Base-by-base conservation (phyloP, 2,113 vertebrate species). In the Uria lomvia region DNA sequence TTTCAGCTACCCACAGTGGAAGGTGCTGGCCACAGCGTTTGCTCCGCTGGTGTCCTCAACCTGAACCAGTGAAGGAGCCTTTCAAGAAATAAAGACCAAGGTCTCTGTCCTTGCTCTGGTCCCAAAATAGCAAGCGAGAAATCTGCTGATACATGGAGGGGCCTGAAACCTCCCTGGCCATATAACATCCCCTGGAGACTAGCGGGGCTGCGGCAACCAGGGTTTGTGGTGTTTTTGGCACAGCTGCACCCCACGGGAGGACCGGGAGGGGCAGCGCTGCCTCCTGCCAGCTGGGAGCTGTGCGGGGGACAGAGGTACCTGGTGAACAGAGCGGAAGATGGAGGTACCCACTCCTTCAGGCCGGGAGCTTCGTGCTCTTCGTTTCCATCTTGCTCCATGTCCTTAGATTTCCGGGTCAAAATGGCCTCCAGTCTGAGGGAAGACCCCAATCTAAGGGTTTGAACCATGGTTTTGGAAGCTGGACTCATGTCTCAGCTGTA, bases 81-180 rank as follows among this genome's bases (percentile, higher is more conserved):
- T 36, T 80, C 13, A 29, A 20, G 63, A 65, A 63, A 30, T 6
- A 15, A 29, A 78, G 26, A 12, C 9, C 2, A 6, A 26, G 9
- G 18, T 32, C 59, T 47, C 62, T 43, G 9, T 60, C 20, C 65
- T 66, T 82, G 56, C 24, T 68, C 42, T 67, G 21, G 27, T 34
- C 40, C 68, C 32, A 4, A 34, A 16, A 1, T 0, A 22, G 15
- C 1, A 27, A 50, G 56, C 6, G n/a, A 63, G 38, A 5, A 3
- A 15, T 3, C 75, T 86, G 60, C 74, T 71, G 83, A 6, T 27
- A 15, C 2, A 1, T 6, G 30, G 19, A 32, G 43, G 27, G 0
- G 17, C 27, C 52, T 30, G 19, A 26, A 65, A 52, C 22, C 30
- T 55, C 43, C 12, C 18, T 42, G 34, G 60, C 19, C 8, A 12